These are phyloP conservation scores for Gobionotothen gibberifrons DNA, from an alignment of 2,797 vertebrate genomes.

Conservation along the genomic window DNA sequence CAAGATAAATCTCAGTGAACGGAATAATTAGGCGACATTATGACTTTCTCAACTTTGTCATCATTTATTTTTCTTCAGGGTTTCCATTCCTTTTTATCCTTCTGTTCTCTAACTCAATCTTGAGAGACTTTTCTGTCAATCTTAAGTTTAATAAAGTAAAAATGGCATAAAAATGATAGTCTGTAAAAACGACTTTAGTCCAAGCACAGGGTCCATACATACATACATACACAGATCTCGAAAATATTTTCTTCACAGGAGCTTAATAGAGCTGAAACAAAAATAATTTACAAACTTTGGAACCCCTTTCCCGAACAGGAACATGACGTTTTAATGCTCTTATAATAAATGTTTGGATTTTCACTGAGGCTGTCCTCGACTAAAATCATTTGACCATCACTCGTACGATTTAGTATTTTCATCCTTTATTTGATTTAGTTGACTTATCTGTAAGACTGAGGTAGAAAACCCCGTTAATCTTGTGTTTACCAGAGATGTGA, in stretches of 20 bases:
- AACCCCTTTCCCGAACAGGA: background rate
- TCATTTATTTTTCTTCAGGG: background rate
- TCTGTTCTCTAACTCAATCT: background rate
- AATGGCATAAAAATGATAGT: background rate
- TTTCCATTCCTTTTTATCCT: background rate
- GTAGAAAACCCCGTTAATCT: too few relatives aligned
- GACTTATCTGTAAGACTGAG: too few relatives aligned
- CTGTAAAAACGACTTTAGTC: conserved; percentile 9
- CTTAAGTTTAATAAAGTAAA: background rate
- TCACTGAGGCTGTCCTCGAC: too few relatives aligned
- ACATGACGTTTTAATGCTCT: background rate
- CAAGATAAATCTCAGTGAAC: background rate
- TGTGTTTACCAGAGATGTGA: too few relatives aligned
- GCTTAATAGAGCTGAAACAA: background rate
- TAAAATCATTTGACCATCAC: too few relatives aligned
- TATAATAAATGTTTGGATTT: background rate
- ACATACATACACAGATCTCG: conserved; percentile 19
- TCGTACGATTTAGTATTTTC: too few relatives aligned
- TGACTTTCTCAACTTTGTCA: background rate
- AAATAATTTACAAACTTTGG: background rate
- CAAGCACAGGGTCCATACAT: background rate
- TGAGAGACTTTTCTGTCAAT: background rate
- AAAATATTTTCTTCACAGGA: background rate
- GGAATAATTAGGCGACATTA: background rate
- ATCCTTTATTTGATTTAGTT: too few relatives aligned